Percentiles rank a stretch among this genome's conserved stretches.
These are phyloP conservation scores for Heteronetta atricapilla DNA, from an alignment of 2,113 vertebrate genomes.

Conservation along the genomic window DNA sequence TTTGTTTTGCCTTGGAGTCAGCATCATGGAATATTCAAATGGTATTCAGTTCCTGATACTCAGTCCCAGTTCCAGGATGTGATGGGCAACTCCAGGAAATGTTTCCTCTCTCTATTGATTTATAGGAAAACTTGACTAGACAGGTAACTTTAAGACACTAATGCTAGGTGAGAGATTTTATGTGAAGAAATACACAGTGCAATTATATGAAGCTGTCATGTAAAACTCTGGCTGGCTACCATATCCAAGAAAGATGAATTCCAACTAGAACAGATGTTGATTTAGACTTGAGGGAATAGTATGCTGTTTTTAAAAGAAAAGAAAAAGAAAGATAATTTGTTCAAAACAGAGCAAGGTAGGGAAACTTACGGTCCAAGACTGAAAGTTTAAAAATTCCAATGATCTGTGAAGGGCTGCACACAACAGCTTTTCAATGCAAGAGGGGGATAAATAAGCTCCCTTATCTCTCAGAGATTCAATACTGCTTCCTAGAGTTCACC, in stretches of 20 bases:
- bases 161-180: not conserved
- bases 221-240: not conserved
- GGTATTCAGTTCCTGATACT: not conserved
- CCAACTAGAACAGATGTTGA: not conserved
- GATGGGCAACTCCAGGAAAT: not conserved
- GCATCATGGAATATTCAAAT: not conserved
- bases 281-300: not conserved
- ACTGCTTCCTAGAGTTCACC: not conserved
- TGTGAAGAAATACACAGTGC: not conserved
- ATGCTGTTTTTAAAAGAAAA: not conserved
- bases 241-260: not conserved
- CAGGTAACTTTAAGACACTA: not conserved
- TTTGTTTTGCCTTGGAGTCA: not conserved
- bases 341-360: not conserved
- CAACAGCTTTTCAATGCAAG: not conserved
- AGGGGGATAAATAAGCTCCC: not conserved
- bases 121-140: not conserved
- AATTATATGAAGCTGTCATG: not conserved
- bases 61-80: not conserved
- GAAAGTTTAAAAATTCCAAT: not conserved
- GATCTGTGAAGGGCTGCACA: not conserved
- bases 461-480: not conserved
- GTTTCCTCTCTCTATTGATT: not conserved
- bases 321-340: not conserved
- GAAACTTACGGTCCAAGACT: not conserved